Percentiles rank a stretch among this genome's conserved stretches.
Conservation (phyloP, 35 echinoderm and acorn worm genomes). For the Ophioderma brevispina region DNA sequence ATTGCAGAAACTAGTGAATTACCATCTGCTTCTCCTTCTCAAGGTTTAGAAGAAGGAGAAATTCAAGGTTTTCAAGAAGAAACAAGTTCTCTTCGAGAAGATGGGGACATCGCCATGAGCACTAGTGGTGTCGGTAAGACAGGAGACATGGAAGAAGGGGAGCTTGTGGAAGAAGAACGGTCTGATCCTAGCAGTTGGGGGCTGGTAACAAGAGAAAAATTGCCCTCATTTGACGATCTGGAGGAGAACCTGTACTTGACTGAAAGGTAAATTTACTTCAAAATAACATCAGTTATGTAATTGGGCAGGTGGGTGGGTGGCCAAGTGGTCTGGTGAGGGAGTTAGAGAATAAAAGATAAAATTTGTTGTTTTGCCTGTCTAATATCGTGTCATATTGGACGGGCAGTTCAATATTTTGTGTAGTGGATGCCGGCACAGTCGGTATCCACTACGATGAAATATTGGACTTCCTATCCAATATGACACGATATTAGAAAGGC, state of each 20-base stretch:
- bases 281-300: too few relatives aligned
- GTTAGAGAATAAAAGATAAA: too few relatives aligned
- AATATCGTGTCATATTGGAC: too few relatives aligned
- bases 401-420: too few relatives aligned
- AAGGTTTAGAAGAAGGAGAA: background rate
- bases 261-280: constrained; percentile 77
- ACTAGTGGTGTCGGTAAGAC: background rate
- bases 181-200: constrained; percentile 45
- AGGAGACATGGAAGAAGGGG: constrained; percentile 28
- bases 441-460: too few relatives aligned
- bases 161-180: constrained; percentile 25
- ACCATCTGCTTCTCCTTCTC: background rate
- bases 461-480: too few relatives aligned
- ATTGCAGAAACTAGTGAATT: background rate
- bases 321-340: too few relatives aligned
- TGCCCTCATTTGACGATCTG: constrained; percentile 69
- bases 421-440: too few relatives aligned
- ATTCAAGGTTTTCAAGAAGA: background rate
- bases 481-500: too few relatives aligned
- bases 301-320: too few relatives aligned
- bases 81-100: background rate
- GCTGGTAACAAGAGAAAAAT: constrained; percentile 60
- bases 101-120: too few relatives aligned
- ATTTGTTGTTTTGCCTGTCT: too few relatives aligned
- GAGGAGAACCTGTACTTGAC: constrained; percentile 84